These are phyloP conservation scores for Chaenogobius annularis DNA, from an alignment of 2,113 vertebrate genomes.

Conservation along the genomic window DNA sequence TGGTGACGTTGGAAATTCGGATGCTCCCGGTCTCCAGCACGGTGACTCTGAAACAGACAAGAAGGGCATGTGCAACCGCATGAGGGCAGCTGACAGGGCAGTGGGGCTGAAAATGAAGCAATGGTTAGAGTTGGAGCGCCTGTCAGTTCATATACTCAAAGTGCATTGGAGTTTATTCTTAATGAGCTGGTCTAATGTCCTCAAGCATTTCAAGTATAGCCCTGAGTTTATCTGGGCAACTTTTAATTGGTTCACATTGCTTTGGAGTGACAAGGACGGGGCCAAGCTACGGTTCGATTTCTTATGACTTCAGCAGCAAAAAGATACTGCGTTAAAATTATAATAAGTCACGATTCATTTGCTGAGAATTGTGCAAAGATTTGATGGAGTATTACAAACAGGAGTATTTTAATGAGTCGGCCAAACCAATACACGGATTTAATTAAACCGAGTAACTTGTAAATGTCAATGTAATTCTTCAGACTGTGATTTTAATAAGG, in stretches of 20 bases:
- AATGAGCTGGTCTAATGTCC: conserved; percentile 33
- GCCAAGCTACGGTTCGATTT: conserved; percentile 39
- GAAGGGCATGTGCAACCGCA: not conserved
- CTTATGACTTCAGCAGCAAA: conserved; percentile 5
- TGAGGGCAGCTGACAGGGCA: conserved; percentile 1
- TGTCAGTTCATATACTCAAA: conserved; percentile 25
- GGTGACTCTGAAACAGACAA: conserved; percentile 77
- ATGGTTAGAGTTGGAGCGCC: not conserved
- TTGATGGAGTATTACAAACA: not conserved
- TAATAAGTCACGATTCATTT: not conserved
- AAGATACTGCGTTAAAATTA: not conserved
- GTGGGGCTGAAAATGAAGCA: conserved; percentile 9
- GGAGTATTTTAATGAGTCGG: not conserved
- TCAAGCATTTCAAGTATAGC: conserved; percentile 39
- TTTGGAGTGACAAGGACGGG: conserved; percentile 17
- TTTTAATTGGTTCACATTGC: conserved; percentile 39
- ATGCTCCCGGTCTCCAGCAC: conserved; percentile 90
- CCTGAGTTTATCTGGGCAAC: conserved; percentile 31
- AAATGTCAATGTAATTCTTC: conserved; percentile 14
- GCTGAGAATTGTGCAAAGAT: not conserved
- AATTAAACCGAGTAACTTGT: conserved; percentile 8
- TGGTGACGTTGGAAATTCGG: conserved; percentile 89
- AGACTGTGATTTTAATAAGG: conserved; percentile 19
- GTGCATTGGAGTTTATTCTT: conserved; percentile 11
- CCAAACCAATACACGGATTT: not conserved